phyloP scores from a whole-genome alignment of 2,797 vertebrate genomes.

The Gouania willdenowi region DNA sequence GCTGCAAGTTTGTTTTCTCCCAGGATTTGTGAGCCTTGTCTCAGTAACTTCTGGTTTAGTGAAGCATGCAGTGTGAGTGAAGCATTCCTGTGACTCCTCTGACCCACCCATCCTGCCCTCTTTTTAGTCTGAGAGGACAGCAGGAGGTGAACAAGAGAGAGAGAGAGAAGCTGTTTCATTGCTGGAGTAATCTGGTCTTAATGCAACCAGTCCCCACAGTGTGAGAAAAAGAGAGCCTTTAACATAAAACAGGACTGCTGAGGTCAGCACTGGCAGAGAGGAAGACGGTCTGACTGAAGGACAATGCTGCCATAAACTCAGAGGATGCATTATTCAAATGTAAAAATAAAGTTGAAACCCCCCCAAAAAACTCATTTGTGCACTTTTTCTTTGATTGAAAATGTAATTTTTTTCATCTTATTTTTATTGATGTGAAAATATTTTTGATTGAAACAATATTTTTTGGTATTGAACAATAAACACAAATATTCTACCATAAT shows the following conservation, averaged over 20 bases:
- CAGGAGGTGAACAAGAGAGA: background rate
- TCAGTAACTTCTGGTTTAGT: constrained; percentile 23
- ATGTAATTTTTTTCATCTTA: too few relatives aligned
- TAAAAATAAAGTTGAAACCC: too few relatives aligned
- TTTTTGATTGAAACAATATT: too few relatives aligned
- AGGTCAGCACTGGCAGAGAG: constrained; percentile 30
- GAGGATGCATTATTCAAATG: too few relatives aligned
- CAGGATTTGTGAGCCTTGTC: constrained; percentile 20
- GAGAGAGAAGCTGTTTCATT: constrained; percentile 38
- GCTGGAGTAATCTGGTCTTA: constrained; percentile 41
- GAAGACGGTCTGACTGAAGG: constrained; percentile 2
- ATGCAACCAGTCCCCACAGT: constrained; percentile 21
- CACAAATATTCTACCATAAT: too few relatives aligned
- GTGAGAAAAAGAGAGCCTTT: constrained; percentile 62
- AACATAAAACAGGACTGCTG: constrained; percentile 29
- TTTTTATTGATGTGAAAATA: too few relatives aligned
- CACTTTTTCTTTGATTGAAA: too few relatives aligned
- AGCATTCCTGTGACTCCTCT: constrained; percentile 35
- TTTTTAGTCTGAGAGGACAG: background rate
- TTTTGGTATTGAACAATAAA: too few relatives aligned
- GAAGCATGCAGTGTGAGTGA: constrained; percentile 23
- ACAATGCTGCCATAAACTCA: background rate
- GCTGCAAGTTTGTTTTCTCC: too few relatives aligned
- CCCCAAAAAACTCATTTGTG: too few relatives aligned
- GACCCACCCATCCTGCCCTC: constrained; percentile 41